A percentile compares a stretch with the other conserved stretches of the same genome.
Conservation (phyloP, 2,888 invertebrate species). For the Brachyopa scutellaris region DNA sequence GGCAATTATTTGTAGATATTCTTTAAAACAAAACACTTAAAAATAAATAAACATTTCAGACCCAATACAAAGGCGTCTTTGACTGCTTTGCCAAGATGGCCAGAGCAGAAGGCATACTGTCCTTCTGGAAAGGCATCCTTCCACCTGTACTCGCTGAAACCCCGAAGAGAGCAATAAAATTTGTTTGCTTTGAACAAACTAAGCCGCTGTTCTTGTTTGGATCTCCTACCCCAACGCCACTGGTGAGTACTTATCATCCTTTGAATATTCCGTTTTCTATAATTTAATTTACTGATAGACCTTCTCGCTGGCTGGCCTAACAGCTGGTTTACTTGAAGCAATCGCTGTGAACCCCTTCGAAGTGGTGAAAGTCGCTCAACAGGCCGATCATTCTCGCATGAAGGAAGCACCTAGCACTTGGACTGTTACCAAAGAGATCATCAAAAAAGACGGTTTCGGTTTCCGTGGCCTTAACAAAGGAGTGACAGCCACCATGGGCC, state of each 20-base stretch:
- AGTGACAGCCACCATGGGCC: slow-evolving; percentile 92
- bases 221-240: slow-evolving; percentile 87
- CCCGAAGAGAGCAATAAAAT: slow-evolving; percentile 96
- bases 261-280: too few species aligned
- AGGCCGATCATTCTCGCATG: slow-evolving; percentile 87
- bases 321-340: slow-evolving; percentile 95
- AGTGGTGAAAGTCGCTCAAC: slow-evolving; percentile 95
- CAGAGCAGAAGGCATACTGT: slow-evolving; percentile 89
- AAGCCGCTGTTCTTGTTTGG: slow-evolving; percentile 93
- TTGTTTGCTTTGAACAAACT: slow-evolving; percentile 96
- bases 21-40: too few species aligned
- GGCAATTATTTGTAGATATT: too few species aligned
- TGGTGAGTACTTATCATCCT: slow-evolving; percentile 87
- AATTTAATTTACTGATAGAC: slow-evolving; percentile 87
- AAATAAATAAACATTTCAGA: too few species aligned
- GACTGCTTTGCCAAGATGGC: slow-evolving; percentile 97
- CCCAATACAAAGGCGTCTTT: slow-evolving; percentile 88
- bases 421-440: slow-evolving; percentile 90
- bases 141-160: slow-evolving; percentile 97
- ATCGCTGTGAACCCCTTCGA: slow-evolving; percentile 96
- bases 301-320: slow-evolving; percentile 93
- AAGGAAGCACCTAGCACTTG: slow-evolving; percentile 88
- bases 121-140: slow-evolving; percentile 96
- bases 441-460: slow-evolving; percentile 90
- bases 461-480: slow-evolving; percentile 92